A percentile compares a stretch with the other conserved stretches of the same genome.
Evolutionary conservation across 2,113 vertebrate genomes (phyloP).

Genomic region (Grantiella picta): DNA sequence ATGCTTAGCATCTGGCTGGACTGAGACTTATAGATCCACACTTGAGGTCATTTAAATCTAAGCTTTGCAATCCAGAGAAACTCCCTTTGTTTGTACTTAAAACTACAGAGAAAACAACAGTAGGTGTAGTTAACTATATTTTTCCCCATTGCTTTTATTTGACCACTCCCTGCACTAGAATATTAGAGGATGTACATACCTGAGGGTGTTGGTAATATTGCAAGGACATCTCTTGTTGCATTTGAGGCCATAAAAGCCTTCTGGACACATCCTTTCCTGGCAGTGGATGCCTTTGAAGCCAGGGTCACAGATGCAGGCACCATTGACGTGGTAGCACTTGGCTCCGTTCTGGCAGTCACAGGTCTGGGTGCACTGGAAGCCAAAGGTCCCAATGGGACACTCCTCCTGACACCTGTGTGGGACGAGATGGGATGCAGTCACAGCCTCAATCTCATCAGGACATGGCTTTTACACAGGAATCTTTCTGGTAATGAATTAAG

Average conservation of each 20-base stretch:
- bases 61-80: neutral
- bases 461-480: neutral
- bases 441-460: neutral
- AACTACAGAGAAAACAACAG: neutral
- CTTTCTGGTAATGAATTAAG: neutral
- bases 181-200: slow-evolving; percentile 65
- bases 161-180: neutral
- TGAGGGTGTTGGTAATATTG: slow-evolving; percentile 84
- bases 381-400: slow-evolving; percentile 90
- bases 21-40: neutral
- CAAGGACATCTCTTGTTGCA: slow-evolving; percentile 93
- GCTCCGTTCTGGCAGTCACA: slow-evolving; percentile 94
- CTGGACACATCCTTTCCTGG: slow-evolving; percentile 91
- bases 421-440: neutral
- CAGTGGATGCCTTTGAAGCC: slow-evolving; percentile 93
- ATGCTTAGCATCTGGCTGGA: neutral
- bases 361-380: slow-evolving; percentile 86
- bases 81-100: neutral
- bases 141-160: neutral
- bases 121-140: neutral
- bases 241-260: slow-evolving; percentile 88
- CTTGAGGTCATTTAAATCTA: neutral
- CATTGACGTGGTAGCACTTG: slow-evolving; percentile 90
- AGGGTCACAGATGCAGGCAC: slow-evolving; percentile 88
- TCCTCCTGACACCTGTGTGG: slow-evolving; percentile 91